Evolutionary conservation across 2,113 vertebrate species (phyloP), one percentile per base, ranked within the genome.

Genomic region (Heloderma charlesbogerti): DNA sequence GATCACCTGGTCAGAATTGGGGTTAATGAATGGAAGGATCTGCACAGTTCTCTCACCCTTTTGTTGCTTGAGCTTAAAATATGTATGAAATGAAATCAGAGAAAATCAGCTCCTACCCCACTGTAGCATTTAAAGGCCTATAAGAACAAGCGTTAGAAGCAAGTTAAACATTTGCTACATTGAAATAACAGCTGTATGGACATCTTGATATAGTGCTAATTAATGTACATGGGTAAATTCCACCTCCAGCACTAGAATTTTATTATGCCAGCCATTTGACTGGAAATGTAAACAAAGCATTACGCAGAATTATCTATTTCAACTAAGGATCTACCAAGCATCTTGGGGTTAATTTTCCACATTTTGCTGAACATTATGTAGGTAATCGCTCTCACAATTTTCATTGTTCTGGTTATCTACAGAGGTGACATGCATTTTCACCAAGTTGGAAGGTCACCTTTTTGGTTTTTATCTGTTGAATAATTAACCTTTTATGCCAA

Each of bases 381-480:
- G 89, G 88, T 82, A 87, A 81, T 60, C 91, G 89, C 75, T 94
- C 0, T 0, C 43, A 1, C 20, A 37, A 86, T 91, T 91, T 48
- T 69, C 51, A 0, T 84, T 94, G 87, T 88, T 89, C 91, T 88
- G 93, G 80, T 87, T 83, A 43, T 81, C 63, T 72, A 1, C 88
- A 78, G 25, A 45, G 91, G 72, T 63, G 92, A 83, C 87, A 95
- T 90, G 91, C 90, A 90, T 96, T 89, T 92, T 94, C 94, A 94
- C 93, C 87, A 85, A 92, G 94, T 90, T 95, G 92, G 92, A 95
- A 95, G 93, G 92, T 91, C 91, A 96, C 94, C 94, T 95, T 93
- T 84, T 94, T 51, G 0, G 88, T 91, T 95, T 93, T 91, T 91
- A 91, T 90, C 92, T 91, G 82, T 88, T 63, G 90, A 95, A 91